These are phyloP conservation scores for Hylia prasina DNA, from an alignment of 2,113 vertebrate genomes.

Conservation along the genomic window DNA sequence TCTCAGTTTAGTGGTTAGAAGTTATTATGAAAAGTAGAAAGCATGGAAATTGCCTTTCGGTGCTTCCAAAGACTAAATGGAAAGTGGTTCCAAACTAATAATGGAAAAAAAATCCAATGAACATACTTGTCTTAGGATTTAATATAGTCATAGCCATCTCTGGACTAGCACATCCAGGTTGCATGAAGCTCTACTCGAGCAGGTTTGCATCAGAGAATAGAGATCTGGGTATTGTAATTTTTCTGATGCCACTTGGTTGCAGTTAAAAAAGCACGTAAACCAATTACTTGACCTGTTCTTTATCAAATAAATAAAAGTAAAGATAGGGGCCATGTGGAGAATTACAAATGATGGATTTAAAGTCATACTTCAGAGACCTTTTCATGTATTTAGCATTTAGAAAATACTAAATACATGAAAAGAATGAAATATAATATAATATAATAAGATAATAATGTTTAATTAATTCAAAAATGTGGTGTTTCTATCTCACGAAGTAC, in stretches of 20 bases:
- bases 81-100: not conserved
- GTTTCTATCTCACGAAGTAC: not conserved
- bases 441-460: not conserved
- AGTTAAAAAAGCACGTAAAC: not conserved
- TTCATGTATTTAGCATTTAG: too few species aligned
- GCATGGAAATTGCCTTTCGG: not conserved
- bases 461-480: accelerated
- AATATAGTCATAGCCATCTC: not conserved
- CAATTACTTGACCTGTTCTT: not conserved
- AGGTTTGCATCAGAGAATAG: not conserved
- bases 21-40: not conserved
- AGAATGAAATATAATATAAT: not conserved
- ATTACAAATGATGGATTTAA: not conserved
- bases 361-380: not conserved
- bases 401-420: not conserved
- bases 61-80: not conserved
- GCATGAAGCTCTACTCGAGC: not conserved
- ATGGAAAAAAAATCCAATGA: not conserved
- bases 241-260: not conserved
- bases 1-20: not conserved
- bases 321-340: not conserved
- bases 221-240: not conserved
- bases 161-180: not conserved
- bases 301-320: not conserved
- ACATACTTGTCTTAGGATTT: not conserved